A percentile compares a stretch with the other conserved stretches of the same genome.
Conservation (phyloP, 2,113 vertebrate genomes). For the Tachysurus fulvidraco region DNA sequence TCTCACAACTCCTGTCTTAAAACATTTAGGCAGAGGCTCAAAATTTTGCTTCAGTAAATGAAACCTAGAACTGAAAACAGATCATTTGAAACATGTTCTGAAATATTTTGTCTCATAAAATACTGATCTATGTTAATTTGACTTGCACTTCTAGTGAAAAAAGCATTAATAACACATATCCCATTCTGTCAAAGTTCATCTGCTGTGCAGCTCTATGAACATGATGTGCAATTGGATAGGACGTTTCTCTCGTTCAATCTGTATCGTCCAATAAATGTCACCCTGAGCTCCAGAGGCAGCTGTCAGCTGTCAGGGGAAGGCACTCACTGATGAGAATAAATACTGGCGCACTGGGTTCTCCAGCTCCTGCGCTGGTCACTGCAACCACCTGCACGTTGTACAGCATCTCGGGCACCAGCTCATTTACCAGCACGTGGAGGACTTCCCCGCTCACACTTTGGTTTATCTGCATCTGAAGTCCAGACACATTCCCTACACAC, state of each 20-base stretch:
- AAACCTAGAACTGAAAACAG: neutral
- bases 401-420: conserved; percentile 77
- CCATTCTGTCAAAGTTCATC: neutral
- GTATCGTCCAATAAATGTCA: conserved; percentile 12
- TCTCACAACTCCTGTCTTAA: too few relatives aligned
- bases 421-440: conserved; percentile 77
- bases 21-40: neutral
- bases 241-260: neutral
- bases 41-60: neutral
- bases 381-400: conserved; percentile 85
- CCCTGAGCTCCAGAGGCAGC: neutral
- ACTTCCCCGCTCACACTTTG: conserved; percentile 80
- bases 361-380: conserved; percentile 83
- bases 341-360: conserved; percentile 78
- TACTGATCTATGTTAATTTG: neutral
- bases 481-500: conserved; percentile 83
- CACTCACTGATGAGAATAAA: conserved; percentile 85
- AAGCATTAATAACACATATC: neutral
- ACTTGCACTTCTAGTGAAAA: neutral
- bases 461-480: conserved; percentile 84
- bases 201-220: neutral
- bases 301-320: neutral
- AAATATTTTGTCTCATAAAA: conserved; percentile 7
- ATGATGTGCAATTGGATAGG: neutral
- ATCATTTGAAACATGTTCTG: neutral